Evolutionary conservation across 1,140 invertebrate species (phyloP).

Genomic region (Platyscapa corneri): DNA sequence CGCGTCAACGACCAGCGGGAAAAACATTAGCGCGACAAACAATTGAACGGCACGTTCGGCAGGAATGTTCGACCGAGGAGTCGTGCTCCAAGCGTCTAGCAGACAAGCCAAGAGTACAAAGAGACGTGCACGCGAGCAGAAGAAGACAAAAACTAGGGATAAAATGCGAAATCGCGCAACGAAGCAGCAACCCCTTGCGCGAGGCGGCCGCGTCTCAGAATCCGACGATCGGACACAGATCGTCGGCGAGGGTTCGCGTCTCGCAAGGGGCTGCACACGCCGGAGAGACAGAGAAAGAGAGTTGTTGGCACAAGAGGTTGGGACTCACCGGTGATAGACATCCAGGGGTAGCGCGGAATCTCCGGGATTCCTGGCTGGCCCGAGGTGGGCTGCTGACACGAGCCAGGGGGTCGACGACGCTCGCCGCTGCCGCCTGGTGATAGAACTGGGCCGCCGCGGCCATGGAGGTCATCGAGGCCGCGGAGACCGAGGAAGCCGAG

Average conservation of each 20-base stretch:
- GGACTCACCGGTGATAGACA: constrained; percentile 94
- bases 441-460: constrained; percentile 92
- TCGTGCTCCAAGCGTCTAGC: background rate
- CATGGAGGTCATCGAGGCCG: constrained; percentile 84
- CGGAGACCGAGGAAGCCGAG: constrained; percentile 75
- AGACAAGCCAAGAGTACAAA: background rate
- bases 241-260: too few relatives aligned
- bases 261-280: too few relatives aligned
- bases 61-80: background rate
- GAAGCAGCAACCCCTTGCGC: background rate
- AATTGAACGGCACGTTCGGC: background rate
- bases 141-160: background rate
- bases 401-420: constrained; percentile 79
- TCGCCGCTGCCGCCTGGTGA: constrained; percentile 82
- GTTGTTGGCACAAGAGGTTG: too few relatives aligned
- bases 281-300: too few relatives aligned
- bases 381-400: constrained; percentile 80
- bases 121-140: background rate
- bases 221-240: too few relatives aligned
- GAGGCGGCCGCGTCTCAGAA: too few relatives aligned
- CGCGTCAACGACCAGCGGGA: constrained; percentile 22
- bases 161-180: too few relatives aligned
- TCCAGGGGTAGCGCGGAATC: constrained; percentile 96
- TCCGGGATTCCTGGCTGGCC: constrained; percentile 86
- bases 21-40: constrained; percentile 4